Evolutionary conservation across 1,140 invertebrate genomes (phyloP), one percentile per base, ranked within the genome.

Genomic region (Achatina immaculata): DNA sequence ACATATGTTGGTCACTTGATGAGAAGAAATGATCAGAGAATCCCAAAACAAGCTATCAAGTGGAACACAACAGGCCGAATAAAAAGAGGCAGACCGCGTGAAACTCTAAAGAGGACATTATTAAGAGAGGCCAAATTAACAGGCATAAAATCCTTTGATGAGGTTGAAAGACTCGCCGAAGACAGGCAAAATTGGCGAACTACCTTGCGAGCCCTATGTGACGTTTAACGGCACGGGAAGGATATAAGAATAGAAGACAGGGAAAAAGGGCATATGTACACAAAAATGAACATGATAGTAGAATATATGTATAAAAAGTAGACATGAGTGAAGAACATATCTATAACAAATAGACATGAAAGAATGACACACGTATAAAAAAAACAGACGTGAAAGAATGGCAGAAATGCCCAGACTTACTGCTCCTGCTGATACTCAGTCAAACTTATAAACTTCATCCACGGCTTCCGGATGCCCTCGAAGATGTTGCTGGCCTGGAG

Each of bases 401-500:
- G 7, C 7, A 11, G 6, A 28, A n/a, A 36, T 65, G 43, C 7
- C 19, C 7, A 9, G 19, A 71, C 68, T 42, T 9, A 71, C 68
- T 71, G 68, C 38, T 34, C 24, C 34, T 71, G 68, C 14, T 38
- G 36, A n/a, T 42, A 71, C 1, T 71, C 68, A 9, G 42, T 6
- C 68, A 38, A 16, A n/a, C 40, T 43, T 4, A 40, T 6, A 7
- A 71, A 24, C 7, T 40, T 34, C 24, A 71, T 71, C 68, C 68
- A 28, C 7, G 68, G 68, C 38, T 43, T 38, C 11, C 38, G 68
- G 21, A 71, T 71, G 1, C 42, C 68, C n/a, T 71, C 68, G n/a
- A 71, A 71, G 68, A n/a, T 38, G 68, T 43, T 71, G 38, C 68
- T 71, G 34, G 38, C 34, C 68, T 71, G 68, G 4, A 43, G 68